Evolutionary conservation across 1,140 invertebrate genomes (phyloP), one percentile per base, ranked within the genome.

Genomic region (Diplogasteroides magnus): DNA sequence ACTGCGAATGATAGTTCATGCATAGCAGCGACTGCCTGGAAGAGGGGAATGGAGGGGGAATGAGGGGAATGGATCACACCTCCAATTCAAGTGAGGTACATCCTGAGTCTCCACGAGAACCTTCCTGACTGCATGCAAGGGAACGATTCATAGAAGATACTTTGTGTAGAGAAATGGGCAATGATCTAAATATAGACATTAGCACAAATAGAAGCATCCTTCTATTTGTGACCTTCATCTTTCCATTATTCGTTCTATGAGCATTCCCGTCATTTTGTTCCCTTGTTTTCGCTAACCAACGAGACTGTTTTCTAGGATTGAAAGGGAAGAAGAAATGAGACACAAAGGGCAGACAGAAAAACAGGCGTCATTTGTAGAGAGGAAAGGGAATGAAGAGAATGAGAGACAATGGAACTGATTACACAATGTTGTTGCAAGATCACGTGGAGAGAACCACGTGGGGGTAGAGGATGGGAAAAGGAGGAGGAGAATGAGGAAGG

Each of bases 1-100:
- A 82, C 80, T 25, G 76, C 76, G 59, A 73, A 72, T 1, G 79
- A 77, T 27, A 82, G 75, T 67, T 82, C 77, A 60, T 82, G 81
- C 13, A 83, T 78, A 23, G 79, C 80, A 15, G 80, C 76, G n/a
- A 79, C 29, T 11, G 37, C 37, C 69, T 71, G 69, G 48, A 71
- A 59, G 28, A 19, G n/a, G 56, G n/a, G 25, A 32, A 2, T 65
- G 15, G 14, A 23, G 28, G 14, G 28, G n/a, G 26, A 31, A n/a
- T 13, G 28, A 56, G 48, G 28, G 25, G 25, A 2, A 65, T 63
- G 60, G n/a, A 67, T 67, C 6, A 79, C 37, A 48, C 80, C 61
- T 82, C 80, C 25, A 82, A 67, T 71, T 82, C 80, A 23, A 82
- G 64, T 13, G 77, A 73, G 27, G 69, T 74, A 32, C 69, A 73